A percentile compares a stretch with the other conserved stretches of the same genome.
Evolutionary conservation across 2,113 vertebrate species (phyloP).

Genomic region (Pollachius pollachius): DNA sequence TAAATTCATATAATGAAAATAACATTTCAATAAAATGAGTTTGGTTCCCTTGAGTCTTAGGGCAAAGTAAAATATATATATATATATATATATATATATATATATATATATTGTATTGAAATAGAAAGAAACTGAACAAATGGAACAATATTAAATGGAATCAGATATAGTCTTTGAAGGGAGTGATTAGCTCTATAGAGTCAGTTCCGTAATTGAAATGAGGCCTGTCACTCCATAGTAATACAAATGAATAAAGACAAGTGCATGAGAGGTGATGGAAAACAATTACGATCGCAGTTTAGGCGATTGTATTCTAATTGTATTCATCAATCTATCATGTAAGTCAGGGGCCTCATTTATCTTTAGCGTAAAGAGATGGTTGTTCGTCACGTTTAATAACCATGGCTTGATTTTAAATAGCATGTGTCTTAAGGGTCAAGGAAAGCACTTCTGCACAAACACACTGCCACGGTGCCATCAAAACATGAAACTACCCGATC

Average conservation of each 20-base stretch:
- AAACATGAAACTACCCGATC: slow-evolving; percentile 31
- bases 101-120: not conserved
- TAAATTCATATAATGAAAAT: not conserved
- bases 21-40: not conserved
- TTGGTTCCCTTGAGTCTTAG: not conserved
- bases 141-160: not conserved
- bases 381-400: slow-evolving; percentile 34
- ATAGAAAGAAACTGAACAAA: not conserved
- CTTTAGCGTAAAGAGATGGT: too few relatives aligned
- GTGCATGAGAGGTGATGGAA: not conserved
- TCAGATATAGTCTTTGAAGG: not conserved
- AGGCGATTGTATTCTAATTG: slow-evolving; percentile 11
- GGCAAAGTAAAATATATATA: not conserved
- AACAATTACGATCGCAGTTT: not conserved
- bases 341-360: not conserved
- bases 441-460: slow-evolving; percentile 38
- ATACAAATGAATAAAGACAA: not conserved
- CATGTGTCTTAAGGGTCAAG: slow-evolving; percentile 23
- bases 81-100: not conserved
- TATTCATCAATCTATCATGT: slow-evolving; percentile 21
- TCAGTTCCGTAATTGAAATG: not conserved
- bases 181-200: slow-evolving; percentile 8
- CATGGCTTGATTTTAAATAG: slow-evolving; percentile 9
- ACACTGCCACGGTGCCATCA: slow-evolving; percentile 49
- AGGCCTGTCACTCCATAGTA: not conserved